Percentiles rank a stretch among this genome's conserved stretches.
Evolutionary conservation across 2,888 invertebrate species (phyloP).

Genomic region (Metellina segmentata): DNA sequence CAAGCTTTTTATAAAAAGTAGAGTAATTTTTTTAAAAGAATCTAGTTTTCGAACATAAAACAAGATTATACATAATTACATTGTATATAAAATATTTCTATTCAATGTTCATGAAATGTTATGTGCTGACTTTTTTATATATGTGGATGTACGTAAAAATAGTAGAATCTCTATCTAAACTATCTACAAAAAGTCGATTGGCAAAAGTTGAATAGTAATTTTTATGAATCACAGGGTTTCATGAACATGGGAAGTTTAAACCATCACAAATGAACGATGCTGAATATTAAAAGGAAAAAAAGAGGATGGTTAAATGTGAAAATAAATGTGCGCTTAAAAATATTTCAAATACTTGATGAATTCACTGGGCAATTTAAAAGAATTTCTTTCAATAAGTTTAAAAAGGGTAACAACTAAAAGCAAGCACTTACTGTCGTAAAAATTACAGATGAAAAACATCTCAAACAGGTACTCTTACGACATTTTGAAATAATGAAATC

Average conservation of each 20-base stretch:
- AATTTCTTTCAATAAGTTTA: background rate
- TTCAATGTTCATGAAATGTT: conserved; percentile 14
- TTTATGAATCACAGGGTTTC: conserved; percentile 35
- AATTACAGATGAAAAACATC: background rate
- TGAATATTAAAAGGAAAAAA: background rate
- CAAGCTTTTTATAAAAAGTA: background rate
- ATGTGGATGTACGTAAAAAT: conserved; percentile 34
- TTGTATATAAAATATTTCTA: conserved; percentile 41
- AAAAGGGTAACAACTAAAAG: background rate
- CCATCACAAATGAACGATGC: background rate
- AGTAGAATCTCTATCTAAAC: conserved; percentile 17
- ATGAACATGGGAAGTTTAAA: conserved; percentile 19
- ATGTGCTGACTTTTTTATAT: conserved; percentile 20
- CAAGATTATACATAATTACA: conserved; percentile 7
- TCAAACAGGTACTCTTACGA: background rate
- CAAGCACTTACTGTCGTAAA: background rate
- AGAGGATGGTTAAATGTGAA: no score
- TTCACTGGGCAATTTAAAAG: background rate
- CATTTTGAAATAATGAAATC: background rate
- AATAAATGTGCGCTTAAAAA: conserved; percentile 23
- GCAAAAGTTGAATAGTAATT: conserved; percentile 21
- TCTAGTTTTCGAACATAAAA: background rate
- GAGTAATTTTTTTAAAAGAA: background rate
- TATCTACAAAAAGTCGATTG: conserved; percentile 36
- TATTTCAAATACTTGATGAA: background rate